Evolutionary conservation across 2,113 vertebrate genomes (phyloP).

Genomic region (Probosciger aterrimus): DNA sequence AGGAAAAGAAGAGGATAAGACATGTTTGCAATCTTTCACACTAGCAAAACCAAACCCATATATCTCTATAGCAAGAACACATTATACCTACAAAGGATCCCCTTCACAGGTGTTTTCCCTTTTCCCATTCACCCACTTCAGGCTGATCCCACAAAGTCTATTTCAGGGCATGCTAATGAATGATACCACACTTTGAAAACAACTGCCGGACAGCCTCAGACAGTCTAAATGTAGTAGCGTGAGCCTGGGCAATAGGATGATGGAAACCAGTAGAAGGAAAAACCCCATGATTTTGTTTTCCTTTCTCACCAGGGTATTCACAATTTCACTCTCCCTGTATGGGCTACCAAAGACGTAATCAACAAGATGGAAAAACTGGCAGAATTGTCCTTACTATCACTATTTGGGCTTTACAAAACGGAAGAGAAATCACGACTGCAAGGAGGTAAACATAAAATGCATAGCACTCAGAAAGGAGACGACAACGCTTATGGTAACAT

Average conservation of each 20-base stretch:
- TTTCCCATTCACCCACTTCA: background rate
- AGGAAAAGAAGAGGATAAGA: background rate
- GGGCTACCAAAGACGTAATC: slow-evolving; percentile 79
- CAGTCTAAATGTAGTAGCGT: background rate
- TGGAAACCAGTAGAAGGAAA: background rate
- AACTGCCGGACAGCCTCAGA: background rate
- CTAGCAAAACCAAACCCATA: background rate
- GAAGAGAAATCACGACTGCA: slow-evolving; percentile 85
- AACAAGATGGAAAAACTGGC: slow-evolving; percentile 77
- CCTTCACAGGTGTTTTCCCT: background rate
- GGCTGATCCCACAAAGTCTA: background rate
- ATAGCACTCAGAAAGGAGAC: background rate
- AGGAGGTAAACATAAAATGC: slow-evolving; percentile 77
- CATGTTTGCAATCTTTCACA: background rate
- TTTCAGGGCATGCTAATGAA: background rate
- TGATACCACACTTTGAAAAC: background rate
- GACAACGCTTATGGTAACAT: background rate
- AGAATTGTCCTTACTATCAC: slow-evolving; percentile 75
- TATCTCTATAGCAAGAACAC: background rate
- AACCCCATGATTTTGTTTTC: background rate
- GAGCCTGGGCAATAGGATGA: background rate
- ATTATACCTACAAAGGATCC: background rate
- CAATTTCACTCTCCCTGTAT: slow-evolving; percentile 81
- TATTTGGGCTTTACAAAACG: slow-evolving; percentile 78
- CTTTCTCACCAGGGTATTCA: slow-evolving; percentile 73